Evolutionary conservation across 2,113 vertebrate genomes (phyloP).

Genomic region (Pelecanoides urinatrix): DNA sequence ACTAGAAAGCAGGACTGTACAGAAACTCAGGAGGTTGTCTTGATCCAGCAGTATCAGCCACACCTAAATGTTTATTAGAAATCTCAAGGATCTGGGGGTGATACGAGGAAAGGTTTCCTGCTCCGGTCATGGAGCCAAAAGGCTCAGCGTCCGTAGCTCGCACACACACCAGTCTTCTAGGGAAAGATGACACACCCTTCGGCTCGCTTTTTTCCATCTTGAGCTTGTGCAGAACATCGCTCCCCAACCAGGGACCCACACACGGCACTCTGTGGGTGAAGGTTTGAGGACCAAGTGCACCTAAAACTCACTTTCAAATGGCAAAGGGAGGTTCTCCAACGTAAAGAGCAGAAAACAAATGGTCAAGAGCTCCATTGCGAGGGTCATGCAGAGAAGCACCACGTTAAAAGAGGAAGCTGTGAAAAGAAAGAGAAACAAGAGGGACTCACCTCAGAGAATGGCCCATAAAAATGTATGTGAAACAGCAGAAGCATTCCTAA

Average conservation of each 20-base stretch:
- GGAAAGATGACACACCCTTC: background rate
- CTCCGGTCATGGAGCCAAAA: background rate
- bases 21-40: background rate
- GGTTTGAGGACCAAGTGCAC: background rate
- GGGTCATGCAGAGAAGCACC: slow-evolving; percentile 77
- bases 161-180: background rate
- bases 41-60: background rate
- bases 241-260: background rate
- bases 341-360: slow-evolving; percentile 87
- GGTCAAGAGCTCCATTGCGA: slow-evolving; percentile 79
- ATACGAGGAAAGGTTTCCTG: background rate
- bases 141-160: background rate
- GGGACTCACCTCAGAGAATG: background rate
- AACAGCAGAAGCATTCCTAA: background rate
- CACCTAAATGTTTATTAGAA: background rate
- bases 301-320: slow-evolving; percentile 78
- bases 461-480: background rate
- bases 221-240: background rate
- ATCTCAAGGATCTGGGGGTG: background rate
- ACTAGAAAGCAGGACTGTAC: background rate
- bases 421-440: background rate
- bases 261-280: background rate
- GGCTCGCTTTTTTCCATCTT: background rate
- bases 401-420: slow-evolving; percentile 80
- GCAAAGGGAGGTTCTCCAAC: slow-evolving; percentile 74